Percentiles rank a stretch among this genome's conserved stretches.
Conservation (phyloP, 2,797 vertebrate species). For the Xenentodon cancila region DNA sequence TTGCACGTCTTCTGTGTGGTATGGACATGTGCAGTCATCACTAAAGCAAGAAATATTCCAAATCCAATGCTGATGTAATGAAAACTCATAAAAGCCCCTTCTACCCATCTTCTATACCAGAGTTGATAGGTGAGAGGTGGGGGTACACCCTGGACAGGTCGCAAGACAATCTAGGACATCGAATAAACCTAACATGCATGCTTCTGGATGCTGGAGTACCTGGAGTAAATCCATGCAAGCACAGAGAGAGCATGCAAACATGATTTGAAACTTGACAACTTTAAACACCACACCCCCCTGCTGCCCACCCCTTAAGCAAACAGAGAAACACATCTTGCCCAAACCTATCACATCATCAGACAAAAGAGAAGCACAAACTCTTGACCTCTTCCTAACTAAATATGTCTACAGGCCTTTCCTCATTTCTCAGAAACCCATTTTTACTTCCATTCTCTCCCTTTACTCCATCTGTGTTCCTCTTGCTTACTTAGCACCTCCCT, state of each 20-base stretch:
- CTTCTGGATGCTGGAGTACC: too few relatives aligned
- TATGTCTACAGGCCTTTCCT: not conserved
- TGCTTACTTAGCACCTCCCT: not conserved
- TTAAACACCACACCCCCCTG: too few relatives aligned
- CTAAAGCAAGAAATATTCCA: slow-evolving; percentile 19
- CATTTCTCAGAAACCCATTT: not conserved
- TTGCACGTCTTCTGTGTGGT: not conserved
- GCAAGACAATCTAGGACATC: too few relatives aligned
- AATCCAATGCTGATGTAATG: slow-evolving; percentile 55
- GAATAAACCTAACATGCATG: too few relatives aligned
- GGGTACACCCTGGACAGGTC: too few relatives aligned
- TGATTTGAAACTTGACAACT: too few relatives aligned
- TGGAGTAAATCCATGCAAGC: too few relatives aligned
- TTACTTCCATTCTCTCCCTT: not conserved
- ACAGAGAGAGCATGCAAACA: too few relatives aligned
- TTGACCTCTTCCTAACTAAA: not conserved
- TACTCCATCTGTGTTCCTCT: slow-evolving; percentile 11
- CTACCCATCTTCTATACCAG: not conserved
- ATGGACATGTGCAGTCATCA: slow-evolving; percentile 16
- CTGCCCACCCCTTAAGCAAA: slow-evolving; percentile 5
- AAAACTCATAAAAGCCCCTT: not conserved
- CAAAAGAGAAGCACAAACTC: slow-evolving; percentile 4
- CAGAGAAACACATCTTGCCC: slow-evolving; percentile 2
- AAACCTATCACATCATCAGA: slow-evolving; percentile 1
- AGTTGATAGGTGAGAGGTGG: too few relatives aligned